Base-by-base conservation (phyloP, 1,140 invertebrate species). In the Drosophila bocki region DNA sequence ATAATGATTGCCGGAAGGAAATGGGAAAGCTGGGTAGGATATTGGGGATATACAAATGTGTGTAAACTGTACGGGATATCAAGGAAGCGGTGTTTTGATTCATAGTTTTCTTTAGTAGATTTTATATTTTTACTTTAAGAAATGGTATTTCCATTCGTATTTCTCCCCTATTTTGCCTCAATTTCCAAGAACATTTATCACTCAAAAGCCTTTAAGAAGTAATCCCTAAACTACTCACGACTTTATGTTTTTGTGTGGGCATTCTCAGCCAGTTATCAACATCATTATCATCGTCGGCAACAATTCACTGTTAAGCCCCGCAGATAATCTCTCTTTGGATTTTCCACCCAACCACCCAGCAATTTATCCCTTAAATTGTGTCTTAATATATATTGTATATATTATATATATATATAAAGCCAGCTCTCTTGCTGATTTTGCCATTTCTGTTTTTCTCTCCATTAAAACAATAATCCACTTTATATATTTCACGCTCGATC, bases 401-500 rank as follows among this genome's bases (percentile, higher is more conserved):
- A n/a, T 5, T 19, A 9, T n/a, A 48, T 29, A 29, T n/a, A 12
- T 12, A 44, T 19, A 50, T 29, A n/a, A 44, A 9, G 7, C 9
- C 37, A 22, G 19, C 41, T 7, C 62, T 45, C 45, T 65, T 45
- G 71, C 53, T 75, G 39, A 35, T 44, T 29, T 19, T 58, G 45
- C 32, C 29, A 41, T 47, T n/a, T 57, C 29, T 29, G 48, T 33
- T n/a, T 41, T 57, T 42, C 33, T 22, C 61, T 37, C 62, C 76
- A 83, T 87, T 87, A 81, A 87, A 88, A 90, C 84, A 81, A 90
- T 88, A 88, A 88, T 88, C 84, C 84, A 88, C 84, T 88, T 88
- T 84, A 88, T 87, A 88, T 88, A 88, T 88, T 88, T 88, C 77
- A 72, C 84, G 84, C 77, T 69, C 56, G 80, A 90, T 80, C 72